Percentiles rank a stretch among this genome's conserved stretches.
phyloP scores from a whole-genome alignment of 2,797 vertebrate genomes.

The Huso huso region DNA sequence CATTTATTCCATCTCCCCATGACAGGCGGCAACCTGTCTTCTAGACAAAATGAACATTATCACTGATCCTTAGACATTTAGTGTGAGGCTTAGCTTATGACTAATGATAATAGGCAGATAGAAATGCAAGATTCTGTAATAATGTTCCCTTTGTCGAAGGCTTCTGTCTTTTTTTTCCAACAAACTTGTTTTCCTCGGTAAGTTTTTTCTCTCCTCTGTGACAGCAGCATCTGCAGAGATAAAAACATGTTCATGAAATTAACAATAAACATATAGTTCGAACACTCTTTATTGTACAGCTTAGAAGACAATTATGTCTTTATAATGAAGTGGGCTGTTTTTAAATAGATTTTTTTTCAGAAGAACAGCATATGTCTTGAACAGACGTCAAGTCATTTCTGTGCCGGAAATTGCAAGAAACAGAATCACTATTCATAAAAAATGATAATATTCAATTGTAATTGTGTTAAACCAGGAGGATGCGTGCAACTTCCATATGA shows the following conservation, averaged over 20 bases:
- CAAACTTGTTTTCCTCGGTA: slow-evolving; percentile 45
- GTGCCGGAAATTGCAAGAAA: slow-evolving; percentile 47
- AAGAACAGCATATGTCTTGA: slow-evolving; percentile 45
- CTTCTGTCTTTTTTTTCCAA: slow-evolving; percentile 46
- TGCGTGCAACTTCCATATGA: slow-evolving; percentile 2
- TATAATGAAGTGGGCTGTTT: slow-evolving; percentile 44
- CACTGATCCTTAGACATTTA: slow-evolving; percentile 88
- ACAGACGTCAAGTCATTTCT: slow-evolving; percentile 44
- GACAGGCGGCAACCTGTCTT: slow-evolving; percentile 97
- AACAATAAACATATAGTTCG: slow-evolving; percentile 49
- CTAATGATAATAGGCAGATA: slow-evolving; percentile 82
- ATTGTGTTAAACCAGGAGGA: slow-evolving; percentile 33
- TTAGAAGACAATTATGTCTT: slow-evolving; percentile 52
- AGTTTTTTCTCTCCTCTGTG: slow-evolving; percentile 31
- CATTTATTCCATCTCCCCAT: slow-evolving; percentile 94
- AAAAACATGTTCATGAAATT: slow-evolving; percentile 45
- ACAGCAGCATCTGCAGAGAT: slow-evolving; percentile 45
- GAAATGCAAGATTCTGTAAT: slow-evolving; percentile 84
- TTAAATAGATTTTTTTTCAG: slow-evolving; percentile 31
- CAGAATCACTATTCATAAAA: slow-evolving; percentile 43
- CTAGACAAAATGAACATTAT: slow-evolving; percentile 95
- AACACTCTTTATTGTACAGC: slow-evolving; percentile 51
- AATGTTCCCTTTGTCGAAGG: slow-evolving; percentile 81
- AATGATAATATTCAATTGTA: slow-evolving; percentile 43
- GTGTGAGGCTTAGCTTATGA: slow-evolving; percentile 80